Conservation (phyloP, 2,113 vertebrate species). For the Nyctereutes procyonoides region DNA sequence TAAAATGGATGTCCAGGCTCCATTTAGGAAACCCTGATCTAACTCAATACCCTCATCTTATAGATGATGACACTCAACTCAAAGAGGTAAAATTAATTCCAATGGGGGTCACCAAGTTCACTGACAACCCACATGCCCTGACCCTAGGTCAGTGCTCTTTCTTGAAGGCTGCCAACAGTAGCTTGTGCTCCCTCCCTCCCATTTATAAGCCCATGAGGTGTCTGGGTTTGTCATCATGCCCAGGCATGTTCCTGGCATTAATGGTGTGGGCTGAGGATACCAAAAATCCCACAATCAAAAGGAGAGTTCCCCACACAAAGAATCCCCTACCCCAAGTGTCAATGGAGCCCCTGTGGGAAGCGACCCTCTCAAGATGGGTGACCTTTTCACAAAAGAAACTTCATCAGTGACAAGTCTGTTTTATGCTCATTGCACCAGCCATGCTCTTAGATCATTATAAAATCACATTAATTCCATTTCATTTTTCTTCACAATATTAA, state of each 20-base stretch:
- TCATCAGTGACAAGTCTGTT: background rate
- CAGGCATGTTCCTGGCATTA: background rate
- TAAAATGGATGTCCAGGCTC: background rate
- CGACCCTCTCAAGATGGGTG: background rate
- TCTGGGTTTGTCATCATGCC: slow-evolving; percentile 19
- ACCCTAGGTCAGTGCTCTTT: background rate
- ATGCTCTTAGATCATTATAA: background rate
- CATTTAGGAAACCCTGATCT: background rate
- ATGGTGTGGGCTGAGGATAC: background rate
- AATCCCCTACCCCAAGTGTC: background rate
- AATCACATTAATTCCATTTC: background rate
- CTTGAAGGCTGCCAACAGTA: background rate
- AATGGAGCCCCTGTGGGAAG: background rate
- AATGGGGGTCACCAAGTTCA: background rate
- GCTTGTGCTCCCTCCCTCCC: background rate
- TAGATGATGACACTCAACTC: background rate
- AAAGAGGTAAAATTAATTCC: background rate
- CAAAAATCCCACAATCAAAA: background rate
- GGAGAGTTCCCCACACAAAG: background rate
- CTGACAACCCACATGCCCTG: background rate
- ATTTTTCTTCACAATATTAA: background rate
- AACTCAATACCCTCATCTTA: background rate
- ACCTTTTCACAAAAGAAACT: background rate
- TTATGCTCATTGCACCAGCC: background rate
- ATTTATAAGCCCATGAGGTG: background rate